A percentile compares a stretch with the other conserved stretches of the same genome.
phyloP scores from a whole-genome alignment of 2,888 invertebrate genomes.

The Miltochrista miniata region DNA sequence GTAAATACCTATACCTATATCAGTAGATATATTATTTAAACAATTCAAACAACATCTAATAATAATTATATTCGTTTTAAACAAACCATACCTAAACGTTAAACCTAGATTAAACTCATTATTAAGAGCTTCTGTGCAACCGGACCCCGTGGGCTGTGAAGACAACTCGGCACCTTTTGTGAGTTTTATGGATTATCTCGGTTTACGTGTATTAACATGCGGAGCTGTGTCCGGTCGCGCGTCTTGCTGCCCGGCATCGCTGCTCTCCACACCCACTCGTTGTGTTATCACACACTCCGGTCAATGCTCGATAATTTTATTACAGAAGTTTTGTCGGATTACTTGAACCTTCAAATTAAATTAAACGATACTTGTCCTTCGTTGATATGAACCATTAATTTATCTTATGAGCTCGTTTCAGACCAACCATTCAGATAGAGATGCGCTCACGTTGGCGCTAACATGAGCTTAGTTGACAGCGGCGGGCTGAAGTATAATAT shows the following conservation, averaged over 20 bases:
- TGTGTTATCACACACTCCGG: slow-evolving; percentile 64
- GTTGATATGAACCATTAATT: slow-evolving; percentile 64
- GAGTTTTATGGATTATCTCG: slow-evolving; percentile 79
- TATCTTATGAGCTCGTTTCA: slow-evolving; percentile 38
- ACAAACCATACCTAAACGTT: too few species aligned
- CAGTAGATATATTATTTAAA: too few species aligned
- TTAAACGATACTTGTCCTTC: slow-evolving; percentile 74
- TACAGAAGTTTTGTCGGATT: slow-evolving; percentile 82
- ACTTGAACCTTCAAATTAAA: slow-evolving; percentile 78
- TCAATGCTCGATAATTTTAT: slow-evolving; percentile 81
- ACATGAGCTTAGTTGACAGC: slow-evolving; percentile 16
- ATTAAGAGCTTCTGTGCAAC: slow-evolving; percentile 43
- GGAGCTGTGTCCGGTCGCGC: slow-evolving; percentile 72
- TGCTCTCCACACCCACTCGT: slow-evolving; percentile 56
- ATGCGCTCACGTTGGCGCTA: slow-evolving; percentile 19
- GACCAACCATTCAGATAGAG: slow-evolving; percentile 23
- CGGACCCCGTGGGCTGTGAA: slow-evolving; percentile 56
- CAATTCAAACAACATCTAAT: too few species aligned
- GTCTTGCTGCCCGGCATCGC: slow-evolving; percentile 37
- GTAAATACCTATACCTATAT: too few species aligned
- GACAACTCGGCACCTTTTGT: slow-evolving; percentile 80
- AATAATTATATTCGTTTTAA: too few species aligned
- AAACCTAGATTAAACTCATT: not conserved
- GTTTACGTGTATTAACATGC: slow-evolving; percentile 77
- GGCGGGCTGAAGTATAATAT: slow-evolving; percentile 18